Base-by-base conservation (phyloP, 2,797 vertebrate species). In the Urosaurus nigricauda region DNA sequence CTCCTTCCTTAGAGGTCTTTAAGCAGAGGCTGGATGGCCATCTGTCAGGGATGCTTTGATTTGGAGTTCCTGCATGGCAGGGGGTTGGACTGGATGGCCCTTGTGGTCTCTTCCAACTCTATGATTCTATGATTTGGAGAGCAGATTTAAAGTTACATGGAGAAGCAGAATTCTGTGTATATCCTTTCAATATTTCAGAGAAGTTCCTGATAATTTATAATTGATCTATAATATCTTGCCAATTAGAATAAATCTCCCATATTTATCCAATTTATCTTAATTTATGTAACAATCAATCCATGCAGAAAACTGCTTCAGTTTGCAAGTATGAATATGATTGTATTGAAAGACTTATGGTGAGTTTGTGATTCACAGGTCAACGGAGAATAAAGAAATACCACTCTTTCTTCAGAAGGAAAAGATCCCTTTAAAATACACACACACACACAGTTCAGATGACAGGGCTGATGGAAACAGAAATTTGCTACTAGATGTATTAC, bases 351-450 rank as follows among this genome's bases (percentile, higher is more conserved):
- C 47, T 32, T 85, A 94, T 93, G 56, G 92, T 68, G 53, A 84
- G 21, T 91, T 91, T 91, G 0, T 87, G 83, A 87, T 88, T 90
- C 85, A 88, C 51, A 82, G 87, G 12, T 88, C 26, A 74, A 84
- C 73, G 29, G 78, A 81, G 53, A 89, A 94, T 94, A 56, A 88
- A 82, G 90, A 79, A 65, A 90, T 93, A 89, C 0, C n/a, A n/a
- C 70, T n/a, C 29, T 8, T 53, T 84, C 73, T 6, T 14, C 3
- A 21, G 40, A 75, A 75, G 2, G 40, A 32, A 16, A 71, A 17
- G 32, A 71, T 71, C 9, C 3, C 6, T 51, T 51, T 51, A 51
- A 51, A 51, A 51, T 51, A 51, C 47, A 51, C 47, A 51, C 47
- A 51, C 47, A 51, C 8, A 51, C 47, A 51, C 14, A 75, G 19